phyloP scores from a whole-genome alignment of 2,797 vertebrate genomes.

The Graptemys geographica region DNA sequence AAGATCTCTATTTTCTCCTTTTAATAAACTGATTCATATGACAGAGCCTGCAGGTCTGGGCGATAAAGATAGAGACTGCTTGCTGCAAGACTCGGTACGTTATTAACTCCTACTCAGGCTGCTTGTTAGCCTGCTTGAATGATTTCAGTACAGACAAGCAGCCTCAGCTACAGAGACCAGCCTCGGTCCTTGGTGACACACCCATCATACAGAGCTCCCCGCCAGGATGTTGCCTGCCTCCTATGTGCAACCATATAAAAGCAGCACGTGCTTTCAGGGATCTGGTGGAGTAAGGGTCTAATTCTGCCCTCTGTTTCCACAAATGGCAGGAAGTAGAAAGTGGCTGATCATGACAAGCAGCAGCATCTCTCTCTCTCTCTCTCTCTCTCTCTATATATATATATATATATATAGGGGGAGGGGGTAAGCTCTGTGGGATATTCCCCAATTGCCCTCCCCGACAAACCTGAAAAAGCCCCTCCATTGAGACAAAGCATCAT shows the following conservation, averaged over 20 bases:
- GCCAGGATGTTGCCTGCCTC: not conserved
- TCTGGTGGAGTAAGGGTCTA: rapidly evolving
- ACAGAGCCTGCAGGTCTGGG: not conserved
- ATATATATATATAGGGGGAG: not conserved
- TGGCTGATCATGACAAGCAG: not conserved
- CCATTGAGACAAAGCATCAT: not conserved
- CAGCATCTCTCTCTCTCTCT: too few relatives aligned
- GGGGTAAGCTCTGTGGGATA: not conserved
- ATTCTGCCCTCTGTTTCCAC: rapidly evolving
- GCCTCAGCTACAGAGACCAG: not conserved
- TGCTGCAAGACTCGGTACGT: rapidly evolving
- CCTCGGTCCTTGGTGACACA: rapidly evolving
- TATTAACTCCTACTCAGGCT: not conserved
- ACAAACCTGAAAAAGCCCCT: not conserved
- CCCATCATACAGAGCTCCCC: not conserved
- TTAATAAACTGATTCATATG: constrained; percentile 24
- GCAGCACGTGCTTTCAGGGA: not conserved
- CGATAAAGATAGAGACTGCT: not conserved
- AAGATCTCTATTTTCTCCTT: not conserved
- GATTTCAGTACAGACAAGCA: not conserved
- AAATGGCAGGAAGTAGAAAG: not conserved
- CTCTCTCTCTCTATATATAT: too few relatives aligned
- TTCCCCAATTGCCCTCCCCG: not conserved
- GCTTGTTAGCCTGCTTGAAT: rapidly evolving
- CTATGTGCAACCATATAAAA: not conserved